Conservation (phyloP, 2,797 vertebrate species). For the Leuciscus waleckii region DNA sequence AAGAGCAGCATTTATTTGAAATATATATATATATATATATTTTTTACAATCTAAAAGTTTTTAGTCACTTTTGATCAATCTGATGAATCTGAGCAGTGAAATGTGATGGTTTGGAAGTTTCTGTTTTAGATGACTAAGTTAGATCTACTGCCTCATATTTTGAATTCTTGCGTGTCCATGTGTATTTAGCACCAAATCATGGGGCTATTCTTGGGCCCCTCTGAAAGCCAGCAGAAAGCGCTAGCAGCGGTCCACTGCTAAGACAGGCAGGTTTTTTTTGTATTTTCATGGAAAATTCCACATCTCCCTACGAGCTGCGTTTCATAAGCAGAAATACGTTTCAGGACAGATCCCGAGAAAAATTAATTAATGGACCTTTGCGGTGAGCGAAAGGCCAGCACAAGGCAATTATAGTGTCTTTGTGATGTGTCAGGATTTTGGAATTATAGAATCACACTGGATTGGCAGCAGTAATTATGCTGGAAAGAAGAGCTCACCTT, state of each 20-base stretch:
- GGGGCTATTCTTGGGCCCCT: constrained; percentile 68
- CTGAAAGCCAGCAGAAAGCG: constrained; percentile 56
- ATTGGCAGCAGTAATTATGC: constrained; percentile 79
- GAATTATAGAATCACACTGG: constrained; percentile 77
- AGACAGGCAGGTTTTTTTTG: constrained; percentile 77
- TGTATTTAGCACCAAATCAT: constrained; percentile 74
- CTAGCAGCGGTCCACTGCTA: constrained; percentile 59
- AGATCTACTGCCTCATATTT: constrained; percentile 57
- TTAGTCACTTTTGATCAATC: neutral
- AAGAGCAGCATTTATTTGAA: neutral
- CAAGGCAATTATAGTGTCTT: constrained; percentile 84
- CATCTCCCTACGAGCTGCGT: constrained; percentile 79
- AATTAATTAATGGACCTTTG: constrained; percentile 81
- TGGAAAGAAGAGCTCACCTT: constrained; percentile 70
- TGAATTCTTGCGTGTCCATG: constrained; percentile 68
- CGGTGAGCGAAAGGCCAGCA: constrained; percentile 76
- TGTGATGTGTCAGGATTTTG: constrained; percentile 85
- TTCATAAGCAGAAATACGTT: constrained; percentile 71
- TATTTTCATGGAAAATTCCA: constrained; percentile 95
- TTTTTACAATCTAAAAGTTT: neutral
- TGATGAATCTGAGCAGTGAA: neutral
- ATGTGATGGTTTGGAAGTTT: neutral
- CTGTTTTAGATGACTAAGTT: constrained; percentile 36
- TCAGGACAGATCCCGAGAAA: constrained; percentile 72
- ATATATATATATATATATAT: no score